These are phyloP conservation scores for Diabrotica undecimpunctata DNA, from an alignment of 1,140 invertebrate genomes.

Conservation along the genomic window DNA sequence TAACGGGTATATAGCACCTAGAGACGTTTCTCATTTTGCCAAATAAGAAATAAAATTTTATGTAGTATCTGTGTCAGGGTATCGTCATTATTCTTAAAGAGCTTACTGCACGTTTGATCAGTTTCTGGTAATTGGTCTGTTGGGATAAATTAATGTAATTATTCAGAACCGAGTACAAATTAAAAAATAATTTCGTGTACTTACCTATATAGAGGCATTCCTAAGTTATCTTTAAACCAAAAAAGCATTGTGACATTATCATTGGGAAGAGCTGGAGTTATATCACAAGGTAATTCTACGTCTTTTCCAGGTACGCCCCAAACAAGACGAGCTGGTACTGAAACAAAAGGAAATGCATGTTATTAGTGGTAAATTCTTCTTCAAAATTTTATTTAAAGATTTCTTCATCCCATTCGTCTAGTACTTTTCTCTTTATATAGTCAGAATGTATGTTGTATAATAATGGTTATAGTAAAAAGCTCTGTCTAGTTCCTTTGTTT, in stretches of 20 bases:
- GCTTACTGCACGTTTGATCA: no score
- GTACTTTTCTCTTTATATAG: neutral
- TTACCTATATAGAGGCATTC: constrained; percentile 82
- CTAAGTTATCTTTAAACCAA: constrained; percentile 79
- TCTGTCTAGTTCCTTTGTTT: no score
- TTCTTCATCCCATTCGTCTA: neutral
- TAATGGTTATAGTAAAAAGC: no score
- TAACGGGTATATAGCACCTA: no score
- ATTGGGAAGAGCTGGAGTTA: constrained; percentile 64
- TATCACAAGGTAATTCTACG: constrained; percentile 75
- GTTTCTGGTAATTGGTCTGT: no score
- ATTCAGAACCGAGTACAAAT: no score
- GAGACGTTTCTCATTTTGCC: no score
- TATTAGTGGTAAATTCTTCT: neutral
- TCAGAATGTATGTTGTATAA: no score
- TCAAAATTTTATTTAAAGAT: neutral
- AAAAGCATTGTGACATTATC: constrained; percentile 76
- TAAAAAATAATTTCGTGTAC: constrained; percentile 17
- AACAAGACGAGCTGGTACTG: constrained; percentile 63
- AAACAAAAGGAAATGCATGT: constrained; percentile 35
- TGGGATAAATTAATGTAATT: no score
- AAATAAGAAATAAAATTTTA: no score
- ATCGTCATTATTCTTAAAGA: no score
- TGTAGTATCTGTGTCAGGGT: no score
- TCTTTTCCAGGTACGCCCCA: constrained; percentile 70